Base-by-base conservation (phyloP, 2,113 vertebrate genomes). In the Percopsis transmontana region DNA sequence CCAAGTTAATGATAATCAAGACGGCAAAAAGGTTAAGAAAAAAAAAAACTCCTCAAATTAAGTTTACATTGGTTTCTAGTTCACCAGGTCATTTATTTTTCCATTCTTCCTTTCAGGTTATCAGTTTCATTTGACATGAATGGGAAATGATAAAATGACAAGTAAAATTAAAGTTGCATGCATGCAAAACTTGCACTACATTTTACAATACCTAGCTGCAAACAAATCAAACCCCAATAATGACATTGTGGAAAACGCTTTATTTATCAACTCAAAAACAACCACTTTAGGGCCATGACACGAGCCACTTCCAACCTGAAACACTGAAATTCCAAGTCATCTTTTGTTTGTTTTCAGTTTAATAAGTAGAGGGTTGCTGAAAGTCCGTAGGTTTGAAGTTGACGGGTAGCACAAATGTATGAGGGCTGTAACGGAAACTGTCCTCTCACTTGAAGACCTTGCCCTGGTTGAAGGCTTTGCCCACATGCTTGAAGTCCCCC, bases 361-460 rank as follows among this genome's bases (percentile, higher is more conserved):
- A 53, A 63, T 82, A 75, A 83, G 80, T 79, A 76, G 81, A 45
- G 76, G 65, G 74, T 77, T 72, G 78, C 67, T 76, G 52, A 77
- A 83, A 85, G 90, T 92, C 83, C 72, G 27, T 56, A 21, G 57
- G 82, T 72, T 50, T 73, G 72, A 75, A 74, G 72, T 68, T 23
- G 72, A 78, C 56, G 58, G 67, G 66, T 72, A 72, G 81, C 76
- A 64, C 71, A 78, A 56, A 66, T 65, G 54, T 41, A 56, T 40
- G 77, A 66, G 80, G 79, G 78, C 74, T 11, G 38, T 80, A 18
- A 52, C 16, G 60, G 24, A 38, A 53, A 70, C 60, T 55, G 72
- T 79, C 73, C 76, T 70, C 76, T 97, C 91, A 96, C 84, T 97
- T 97, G 92, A 96, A 97, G 90, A 96, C 72, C 90, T 96, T 97